Evolutionary conservation across 1,140 invertebrate genomes (phyloP).

Genomic region (Lasioglossum baleicum): DNA sequence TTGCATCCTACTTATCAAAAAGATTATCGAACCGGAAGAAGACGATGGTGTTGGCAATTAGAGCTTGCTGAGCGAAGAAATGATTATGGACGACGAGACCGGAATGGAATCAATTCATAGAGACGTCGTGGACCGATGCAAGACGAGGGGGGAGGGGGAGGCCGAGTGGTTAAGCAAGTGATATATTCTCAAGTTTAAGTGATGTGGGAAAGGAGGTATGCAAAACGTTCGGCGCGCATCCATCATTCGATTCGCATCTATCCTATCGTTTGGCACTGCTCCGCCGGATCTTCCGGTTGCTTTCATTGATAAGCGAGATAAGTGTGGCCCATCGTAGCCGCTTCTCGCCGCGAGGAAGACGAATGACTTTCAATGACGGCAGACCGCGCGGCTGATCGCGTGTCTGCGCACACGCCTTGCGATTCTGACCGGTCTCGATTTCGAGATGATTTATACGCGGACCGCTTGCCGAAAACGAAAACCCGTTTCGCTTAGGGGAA

Average conservation of each 20-base stretch:
- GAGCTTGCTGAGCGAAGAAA: conserved; percentile 4
- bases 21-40: not conserved
- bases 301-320: conserved; percentile 65
- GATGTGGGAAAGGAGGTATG: conserved; percentile 63
- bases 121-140: conserved; percentile 37
- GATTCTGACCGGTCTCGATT: conserved; percentile 29
- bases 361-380: conserved; percentile 58
- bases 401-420: conserved; percentile 33
- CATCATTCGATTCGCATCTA: conserved; percentile 64
- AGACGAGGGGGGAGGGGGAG: not conserved
- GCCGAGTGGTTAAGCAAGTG: not conserved
- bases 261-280: conserved; percentile 61
- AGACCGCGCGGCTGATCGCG: conserved; percentile 36
- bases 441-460: conserved; percentile 27
- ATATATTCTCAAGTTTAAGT: conserved; percentile 56
- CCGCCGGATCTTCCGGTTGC: conserved; percentile 57
- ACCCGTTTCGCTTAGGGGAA: not conserved
- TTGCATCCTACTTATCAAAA: no score
- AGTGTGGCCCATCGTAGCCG: conserved; percentile 53
- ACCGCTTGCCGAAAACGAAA: conserved; percentile 7
- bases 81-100: conserved; percentile 24
- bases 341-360: conserved; percentile 46
- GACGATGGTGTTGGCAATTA: not conserved
- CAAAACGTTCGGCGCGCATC: conserved; percentile 57
- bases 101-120: conserved; percentile 14